Evolutionary conservation across 1,140 invertebrate genomes (phyloP), one percentile per base, ranked within the genome.

Genomic region (Hermatobates lingyangjiaoensis): DNA sequence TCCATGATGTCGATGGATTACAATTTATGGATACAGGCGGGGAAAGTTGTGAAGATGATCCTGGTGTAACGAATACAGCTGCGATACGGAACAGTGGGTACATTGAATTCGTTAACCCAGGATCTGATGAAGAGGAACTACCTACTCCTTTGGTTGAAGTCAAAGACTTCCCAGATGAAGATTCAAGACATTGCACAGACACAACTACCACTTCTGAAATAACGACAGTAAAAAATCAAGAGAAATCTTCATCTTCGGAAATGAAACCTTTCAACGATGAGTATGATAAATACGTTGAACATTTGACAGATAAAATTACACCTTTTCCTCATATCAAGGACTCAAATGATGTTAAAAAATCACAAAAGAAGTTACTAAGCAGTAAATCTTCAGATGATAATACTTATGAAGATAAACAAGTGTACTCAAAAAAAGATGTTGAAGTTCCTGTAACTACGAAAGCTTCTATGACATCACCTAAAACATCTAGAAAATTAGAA

Each of bases 11-110:
- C 10, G 71, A 73, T 47, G 66, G 64, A 54, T 79, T 85, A 47
- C 80, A 82, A 59, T 86, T 77, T 54, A 81, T 83, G 78, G 82
- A 85, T 57, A 81, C 78, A 0, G 78, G 74, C 60, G 72, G 69
- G 40, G 77, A 74, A 61, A 55, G 54, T 40, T 55, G 47, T 45
- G 59, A 61, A 14, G 60, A 61, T 24, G 49, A 48, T 18, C 51
- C 50, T 18, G 52, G 38, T 21, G 67, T 69, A 0, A 67, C 67
- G 4, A 75, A 74, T 52, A 66, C 67, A 18, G 62, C 68, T 1
- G 48, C 68, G 23, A 45, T 74, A 7, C 72, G 71, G 46, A 80
- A 81, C 62, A 72, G 74, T 25, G 79, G 79, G 0, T 82, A 81
- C 56, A 65, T 81, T 42, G 72, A 80, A 52, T 80, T 81, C 58